Evolutionary conservation across 2,888 invertebrate species (phyloP).

Genomic region (Axea sp.): DNA sequence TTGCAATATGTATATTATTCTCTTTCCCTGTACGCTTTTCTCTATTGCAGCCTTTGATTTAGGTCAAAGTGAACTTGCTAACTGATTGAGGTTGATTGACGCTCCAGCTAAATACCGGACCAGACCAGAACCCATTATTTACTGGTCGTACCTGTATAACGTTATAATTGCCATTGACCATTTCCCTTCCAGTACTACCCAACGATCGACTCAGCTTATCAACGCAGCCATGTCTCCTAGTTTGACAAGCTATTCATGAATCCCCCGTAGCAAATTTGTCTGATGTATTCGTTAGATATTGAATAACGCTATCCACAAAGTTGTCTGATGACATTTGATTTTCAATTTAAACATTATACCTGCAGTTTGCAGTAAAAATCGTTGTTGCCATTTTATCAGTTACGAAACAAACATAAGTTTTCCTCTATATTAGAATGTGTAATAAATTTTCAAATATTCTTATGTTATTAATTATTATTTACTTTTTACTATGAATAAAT

Average conservation of each 20-base stretch:
- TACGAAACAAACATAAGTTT: too few species aligned
- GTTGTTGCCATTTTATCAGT: too few species aligned
- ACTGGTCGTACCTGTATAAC: conserved; percentile 71
- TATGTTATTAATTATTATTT: too few species aligned
- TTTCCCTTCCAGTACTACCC: conserved; percentile 65
- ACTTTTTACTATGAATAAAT: too few species aligned
- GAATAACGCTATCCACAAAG: conserved; percentile 50
- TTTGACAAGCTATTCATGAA: conserved; percentile 62
- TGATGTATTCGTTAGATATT: conserved; percentile 56
- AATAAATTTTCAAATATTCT: too few species aligned
- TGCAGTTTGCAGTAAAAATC: too few species aligned
- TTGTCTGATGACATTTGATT: conserved; percentile 13
- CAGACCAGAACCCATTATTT: conserved; percentile 76
- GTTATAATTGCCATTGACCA: conserved; percentile 75
- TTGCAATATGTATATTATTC: conserved; percentile 61
- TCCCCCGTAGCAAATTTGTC: conserved; percentile 49
- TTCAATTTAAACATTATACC: conserved; percentile 5
- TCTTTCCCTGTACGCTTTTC: conserved; percentile 55
- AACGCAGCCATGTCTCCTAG: conserved; percentile 60
- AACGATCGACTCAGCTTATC: conserved; percentile 71
- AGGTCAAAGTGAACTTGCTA: conserved; percentile 72
- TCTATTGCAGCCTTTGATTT: conserved; percentile 70
- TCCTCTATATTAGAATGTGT: too few species aligned
- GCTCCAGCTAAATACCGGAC: conserved; percentile 75
- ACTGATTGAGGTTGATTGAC: conserved; percentile 78